Percentiles rank a stretch among this genome's conserved stretches.
Conservation (phyloP, 92 coral and sea anemone genomes). For the Porites evermanni region DNA sequence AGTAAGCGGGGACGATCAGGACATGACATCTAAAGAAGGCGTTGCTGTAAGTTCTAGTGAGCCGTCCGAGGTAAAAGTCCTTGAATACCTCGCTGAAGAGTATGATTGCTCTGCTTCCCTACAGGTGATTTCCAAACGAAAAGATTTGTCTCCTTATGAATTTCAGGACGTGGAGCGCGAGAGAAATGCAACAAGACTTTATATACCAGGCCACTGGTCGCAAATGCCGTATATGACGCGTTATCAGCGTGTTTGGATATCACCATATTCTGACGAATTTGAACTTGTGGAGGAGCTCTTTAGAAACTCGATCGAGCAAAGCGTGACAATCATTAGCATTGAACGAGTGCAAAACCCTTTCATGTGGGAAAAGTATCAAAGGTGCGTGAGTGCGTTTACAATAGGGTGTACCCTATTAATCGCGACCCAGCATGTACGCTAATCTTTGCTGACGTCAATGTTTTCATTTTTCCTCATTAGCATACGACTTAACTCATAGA, state of each 20-base stretch:
- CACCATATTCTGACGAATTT: slow-evolving; percentile 39
- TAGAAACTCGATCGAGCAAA: slow-evolving; percentile 17
- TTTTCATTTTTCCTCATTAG: too few relatives aligned
- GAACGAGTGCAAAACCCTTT: slow-evolving; percentile 77
- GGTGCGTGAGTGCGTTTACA: slow-evolving; percentile 31
- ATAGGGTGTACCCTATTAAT: too few relatives aligned
- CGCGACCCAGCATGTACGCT: too few relatives aligned
- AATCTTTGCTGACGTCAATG: too few relatives aligned
- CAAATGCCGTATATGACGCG: not conserved
- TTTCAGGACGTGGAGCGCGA: slow-evolving; percentile 13
- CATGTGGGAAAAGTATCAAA: slow-evolving; percentile 74
- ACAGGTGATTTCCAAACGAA: slow-evolving; percentile 40
- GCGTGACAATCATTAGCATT: slow-evolving; percentile 28
- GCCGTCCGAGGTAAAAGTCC: slow-evolving; percentile 49
- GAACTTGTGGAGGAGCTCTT: slow-evolving; percentile 44
- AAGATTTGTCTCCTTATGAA: slow-evolving; percentile 44
- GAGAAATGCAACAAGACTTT: not conserved
- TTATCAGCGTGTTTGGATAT: slow-evolving; percentile 19
- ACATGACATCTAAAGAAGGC: not conserved
- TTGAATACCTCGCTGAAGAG: slow-evolving; percentile 58
- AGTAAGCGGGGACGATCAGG: not conserved
- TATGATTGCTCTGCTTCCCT: slow-evolving; percentile 48
- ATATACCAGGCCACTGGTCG: slow-evolving; percentile 21
- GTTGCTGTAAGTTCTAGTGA: not conserved
- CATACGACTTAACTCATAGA: too few relatives aligned